These are phyloP conservation scores for Pogonocherus hispidulus DNA, from an alignment of 2,888 invertebrate species.

Conservation along the genomic window DNA sequence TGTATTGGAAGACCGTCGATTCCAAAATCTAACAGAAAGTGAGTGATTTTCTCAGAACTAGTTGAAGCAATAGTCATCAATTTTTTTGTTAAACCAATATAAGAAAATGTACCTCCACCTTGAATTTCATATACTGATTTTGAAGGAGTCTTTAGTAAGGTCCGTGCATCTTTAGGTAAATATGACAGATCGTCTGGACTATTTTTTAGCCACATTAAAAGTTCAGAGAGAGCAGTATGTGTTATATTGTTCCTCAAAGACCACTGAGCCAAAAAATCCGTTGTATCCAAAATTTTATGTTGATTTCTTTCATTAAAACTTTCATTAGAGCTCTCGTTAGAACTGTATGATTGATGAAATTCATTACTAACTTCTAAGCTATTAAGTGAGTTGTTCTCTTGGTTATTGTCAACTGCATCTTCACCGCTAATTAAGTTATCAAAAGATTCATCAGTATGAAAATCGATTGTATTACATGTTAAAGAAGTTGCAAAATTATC, in stretches of 20 bases:
- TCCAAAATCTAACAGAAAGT: conserved; percentile 16
- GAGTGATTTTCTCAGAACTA: background rate
- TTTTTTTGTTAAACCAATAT: conserved; percentile 16
- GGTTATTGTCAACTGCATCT: too few relatives aligned
- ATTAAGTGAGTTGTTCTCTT: too few relatives aligned
- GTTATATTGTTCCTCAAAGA: conserved; percentile 25
- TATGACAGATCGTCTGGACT: conserved; percentile 13
- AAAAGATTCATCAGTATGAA: too few relatives aligned
- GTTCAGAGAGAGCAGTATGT: conserved; percentile 24
- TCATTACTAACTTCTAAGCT: too few relatives aligned
- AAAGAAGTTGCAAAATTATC: too few relatives aligned
- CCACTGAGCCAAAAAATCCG: conserved; percentile 19
- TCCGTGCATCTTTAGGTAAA: conserved; percentile 16
- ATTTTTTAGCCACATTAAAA: conserved; percentile 6
- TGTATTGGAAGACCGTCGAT: conserved; percentile 19
- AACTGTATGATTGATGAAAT: background rate
- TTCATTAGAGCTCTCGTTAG: conserved; percentile 17
- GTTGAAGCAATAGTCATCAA: background rate
- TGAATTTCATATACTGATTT: conserved; percentile 5
- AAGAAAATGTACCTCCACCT: conserved; percentile 11
- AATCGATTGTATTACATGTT: too few relatives aligned
- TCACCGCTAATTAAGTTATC: too few relatives aligned
- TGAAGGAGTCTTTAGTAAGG: conserved; percentile 15
- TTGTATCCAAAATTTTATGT: conserved; percentile 6
- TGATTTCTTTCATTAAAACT: conserved; percentile 7